Percentiles rank a stretch among this genome's conserved stretches.
These are phyloP conservation scores for Forpus xanthops DNA, from an alignment of 2,797 vertebrate genomes.

Conservation along the genomic window DNA sequence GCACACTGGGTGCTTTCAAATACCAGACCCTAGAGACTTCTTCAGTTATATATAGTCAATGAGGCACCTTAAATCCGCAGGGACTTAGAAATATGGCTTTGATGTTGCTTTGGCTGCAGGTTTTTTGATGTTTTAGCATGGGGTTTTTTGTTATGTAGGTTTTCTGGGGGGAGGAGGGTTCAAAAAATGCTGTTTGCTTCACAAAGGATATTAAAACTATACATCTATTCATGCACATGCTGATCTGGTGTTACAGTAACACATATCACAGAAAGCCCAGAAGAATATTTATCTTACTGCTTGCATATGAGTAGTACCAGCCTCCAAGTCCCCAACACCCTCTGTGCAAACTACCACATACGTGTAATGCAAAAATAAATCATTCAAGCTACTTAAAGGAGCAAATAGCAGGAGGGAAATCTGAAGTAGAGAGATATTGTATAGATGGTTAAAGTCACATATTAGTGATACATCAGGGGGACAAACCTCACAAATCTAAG, in stretches of 20 bases:
- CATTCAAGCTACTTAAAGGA: not conserved
- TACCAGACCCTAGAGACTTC: not conserved
- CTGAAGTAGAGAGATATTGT: not conserved
- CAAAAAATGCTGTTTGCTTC: not conserved
- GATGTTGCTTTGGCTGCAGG: not conserved
- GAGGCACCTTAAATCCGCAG: not conserved
- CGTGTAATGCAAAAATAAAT: not conserved
- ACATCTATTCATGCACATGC: not conserved
- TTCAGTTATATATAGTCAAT: not conserved
- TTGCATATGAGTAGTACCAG: not conserved
- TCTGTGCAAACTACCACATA: not conserved
- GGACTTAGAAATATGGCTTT: not conserved
- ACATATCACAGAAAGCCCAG: not conserved
- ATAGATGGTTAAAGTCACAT: not conserved
- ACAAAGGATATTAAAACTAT: not conserved
- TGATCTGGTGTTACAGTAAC: not conserved
- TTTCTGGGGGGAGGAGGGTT: not conserved
- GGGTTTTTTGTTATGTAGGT: not conserved
- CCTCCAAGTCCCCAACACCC: no score
- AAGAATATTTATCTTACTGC: not conserved
- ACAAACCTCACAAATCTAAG: not conserved
- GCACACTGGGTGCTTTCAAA: not conserved
- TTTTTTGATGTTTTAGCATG: not conserved
- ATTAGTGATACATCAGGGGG: rapidly evolving
- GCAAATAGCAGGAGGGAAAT: not conserved